Conservation (phyloP, 2,113 vertebrate genomes). For the Marcusenius ussheri region DNA sequence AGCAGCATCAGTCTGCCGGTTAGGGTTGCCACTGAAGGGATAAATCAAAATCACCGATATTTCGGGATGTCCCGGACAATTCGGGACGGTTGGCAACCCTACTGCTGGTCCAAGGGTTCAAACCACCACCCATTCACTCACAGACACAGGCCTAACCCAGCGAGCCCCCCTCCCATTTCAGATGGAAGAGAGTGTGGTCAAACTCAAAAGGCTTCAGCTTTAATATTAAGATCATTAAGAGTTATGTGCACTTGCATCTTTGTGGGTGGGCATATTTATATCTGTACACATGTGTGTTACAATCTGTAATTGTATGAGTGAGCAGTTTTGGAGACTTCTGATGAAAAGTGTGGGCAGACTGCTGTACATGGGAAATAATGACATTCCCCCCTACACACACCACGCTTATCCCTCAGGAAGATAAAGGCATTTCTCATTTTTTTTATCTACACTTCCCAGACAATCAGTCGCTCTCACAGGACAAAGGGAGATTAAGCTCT, state of each 20-base stretch:
- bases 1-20: not conserved
- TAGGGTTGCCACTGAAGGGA: too few species aligned
- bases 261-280: not conserved
- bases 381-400: not conserved
- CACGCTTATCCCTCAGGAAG: constrained; percentile 23
- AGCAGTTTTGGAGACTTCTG: not conserved
- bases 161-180: not conserved
- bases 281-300: not conserved
- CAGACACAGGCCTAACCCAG: not conserved
- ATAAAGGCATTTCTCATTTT: constrained; percentile 25
- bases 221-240: not conserved
- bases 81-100: too few species aligned
- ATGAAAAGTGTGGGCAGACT: not conserved
- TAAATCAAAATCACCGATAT: too few species aligned
- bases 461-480: constrained; percentile 35
- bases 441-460: constrained; percentile 37
- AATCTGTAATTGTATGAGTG: not conserved
- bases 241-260: not conserved
- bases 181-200: not conserved
- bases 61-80: too few species aligned
- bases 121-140: not conserved
- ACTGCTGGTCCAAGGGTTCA: not conserved
- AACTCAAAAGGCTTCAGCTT: not conserved
- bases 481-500: constrained; percentile 37
- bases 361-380: not conserved